Base-by-base conservation (phyloP, 2,888 invertebrate species). In the Harmothoe impar region DNA sequence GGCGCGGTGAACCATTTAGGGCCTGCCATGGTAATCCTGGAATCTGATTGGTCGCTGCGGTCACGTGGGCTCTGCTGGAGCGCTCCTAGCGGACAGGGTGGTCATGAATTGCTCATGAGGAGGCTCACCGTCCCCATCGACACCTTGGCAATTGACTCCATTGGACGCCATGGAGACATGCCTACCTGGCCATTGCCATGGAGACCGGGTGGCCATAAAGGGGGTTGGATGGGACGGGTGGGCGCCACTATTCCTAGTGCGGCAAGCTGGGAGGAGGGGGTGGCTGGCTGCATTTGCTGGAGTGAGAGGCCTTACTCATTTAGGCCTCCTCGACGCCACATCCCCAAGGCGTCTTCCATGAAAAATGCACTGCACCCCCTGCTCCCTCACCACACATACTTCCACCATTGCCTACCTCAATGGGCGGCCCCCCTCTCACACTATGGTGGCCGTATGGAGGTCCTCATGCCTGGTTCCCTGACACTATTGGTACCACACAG, bases 151-250 rank as follows among this genome's bases (percentile, higher is more conserved):
- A 62, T 62, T n/a, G n/a, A 62, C 23, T 62, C 7, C 20, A 3
- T 1, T 62, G 62, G 7, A 5, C 20, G 62, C 62, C 54, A 62
- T n/a, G 62, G 62, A 62, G 62, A 62, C 62, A 62, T n/a, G 62
- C 23, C 62, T 62, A 62, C 62, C 62, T 62, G 62, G n/a, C 20
- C 62, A 62, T 62, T 62, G 62, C 62, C 62, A 62, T 62, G 62
- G 62, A 62, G 62, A 62, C 20, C n/a, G 62, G 62, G 62, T n/a
- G 23, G 23, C 20, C n/a, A 62, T 62, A 62, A 62, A 62, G 62
- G 62, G 62, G 20, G 20, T n/a, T 5, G 62, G 20, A 43, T 43
- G 43, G 43, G 10, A 10, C 5, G 43, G 43, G 5, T 43, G 10
- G 43, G 43, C 10, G 43, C 10, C 10, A 43, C 43, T 43, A 43